These are phyloP conservation scores for Merodon equestris DNA, from an alignment of 2,888 invertebrate genomes.

Conservation along the genomic window DNA sequence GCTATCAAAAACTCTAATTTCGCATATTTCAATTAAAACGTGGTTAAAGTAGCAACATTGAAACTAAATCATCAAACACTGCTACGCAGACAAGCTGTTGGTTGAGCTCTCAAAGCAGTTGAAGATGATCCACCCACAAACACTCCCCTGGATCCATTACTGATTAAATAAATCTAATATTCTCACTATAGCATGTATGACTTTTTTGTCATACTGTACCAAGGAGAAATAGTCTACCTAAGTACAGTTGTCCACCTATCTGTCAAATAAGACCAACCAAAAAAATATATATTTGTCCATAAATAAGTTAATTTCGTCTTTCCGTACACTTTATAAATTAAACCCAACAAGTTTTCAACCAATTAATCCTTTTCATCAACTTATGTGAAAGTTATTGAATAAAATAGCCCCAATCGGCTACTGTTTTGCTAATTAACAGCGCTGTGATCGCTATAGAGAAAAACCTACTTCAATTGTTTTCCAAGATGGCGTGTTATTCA, in stretches of 20 bases:
- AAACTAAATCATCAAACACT: too few species aligned
- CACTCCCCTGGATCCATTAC: too few species aligned
- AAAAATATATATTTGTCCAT: background rate
- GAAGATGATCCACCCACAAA: too few species aligned
- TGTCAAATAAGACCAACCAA: background rate
- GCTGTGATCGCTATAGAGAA: conserved; percentile 25
- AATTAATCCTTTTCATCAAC: too few species aligned
- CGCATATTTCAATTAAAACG: too few species aligned
- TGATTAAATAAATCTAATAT: too few species aligned
- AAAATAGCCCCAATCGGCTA: background rate
- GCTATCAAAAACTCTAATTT: too few species aligned
- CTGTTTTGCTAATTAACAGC: conserved; percentile 16
- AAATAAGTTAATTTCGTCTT: background rate
- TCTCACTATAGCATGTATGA: too few species aligned
- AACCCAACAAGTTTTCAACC: background rate
- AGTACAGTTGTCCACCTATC: conserved; percentile 3
- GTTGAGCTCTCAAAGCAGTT: too few species aligned
- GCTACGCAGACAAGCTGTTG: too few species aligned
- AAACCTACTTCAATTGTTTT: conserved; percentile 23
- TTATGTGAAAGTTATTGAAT: background rate
- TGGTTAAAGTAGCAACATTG: too few species aligned
- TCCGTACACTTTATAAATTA: background rate
- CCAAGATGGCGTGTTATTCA: conserved; percentile 70
- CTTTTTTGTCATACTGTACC: conserved; percentile 5
- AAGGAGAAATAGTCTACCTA: background rate